Evolutionary conservation across 2,797 vertebrate genomes (phyloP), one percentile per base, ranked within the genome.

Genomic region (Mus caroli): DNA sequence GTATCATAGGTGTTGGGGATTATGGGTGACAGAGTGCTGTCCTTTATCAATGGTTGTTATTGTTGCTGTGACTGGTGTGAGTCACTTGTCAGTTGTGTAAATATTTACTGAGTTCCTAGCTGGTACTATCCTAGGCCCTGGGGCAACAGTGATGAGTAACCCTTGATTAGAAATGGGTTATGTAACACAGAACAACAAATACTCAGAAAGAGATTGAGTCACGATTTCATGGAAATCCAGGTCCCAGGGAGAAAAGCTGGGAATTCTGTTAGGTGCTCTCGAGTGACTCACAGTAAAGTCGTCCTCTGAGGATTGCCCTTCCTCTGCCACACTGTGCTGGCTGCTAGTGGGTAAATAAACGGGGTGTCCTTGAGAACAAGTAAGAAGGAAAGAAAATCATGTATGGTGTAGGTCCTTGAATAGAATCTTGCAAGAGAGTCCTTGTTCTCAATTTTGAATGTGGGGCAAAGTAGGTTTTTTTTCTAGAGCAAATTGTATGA

Each of bases 151-250:
- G 82, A 43, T 92, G 79, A 56, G 79, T 79, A 50, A 62, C 52
- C 15, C 62, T 83, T 69, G 78, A 54, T 60, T 37, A 20, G 64
- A 91, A 69, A 24, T 64, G 19, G 26, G 20, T 78, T 31, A 78
- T 31, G 82, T 34, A 26, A 2, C 43, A 22, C 17, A 58, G 85
- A 13, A n/a, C 79, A 43, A 75, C 13, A 84, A 89, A 56, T 34
- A 14, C 26, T 12, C 1, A 37, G 79, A 78, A 89, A 28, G 86
- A 43, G 31, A 17, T 14, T 54, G 71, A 80, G 26, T 62, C 75
- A 50, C 76, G 37, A 90, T 83, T 31, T 67, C 31, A 14, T 80
- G 60, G 92, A 92, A 88, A 90, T 24, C 46, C 64, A 22, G 34
- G 26, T 88, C n/a, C 78, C 43, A 52, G 80, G 22, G 31, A 90